These are phyloP conservation scores for Thereva unica DNA, from an alignment of 2,888 invertebrate genomes.

Conservation along the genomic window DNA sequence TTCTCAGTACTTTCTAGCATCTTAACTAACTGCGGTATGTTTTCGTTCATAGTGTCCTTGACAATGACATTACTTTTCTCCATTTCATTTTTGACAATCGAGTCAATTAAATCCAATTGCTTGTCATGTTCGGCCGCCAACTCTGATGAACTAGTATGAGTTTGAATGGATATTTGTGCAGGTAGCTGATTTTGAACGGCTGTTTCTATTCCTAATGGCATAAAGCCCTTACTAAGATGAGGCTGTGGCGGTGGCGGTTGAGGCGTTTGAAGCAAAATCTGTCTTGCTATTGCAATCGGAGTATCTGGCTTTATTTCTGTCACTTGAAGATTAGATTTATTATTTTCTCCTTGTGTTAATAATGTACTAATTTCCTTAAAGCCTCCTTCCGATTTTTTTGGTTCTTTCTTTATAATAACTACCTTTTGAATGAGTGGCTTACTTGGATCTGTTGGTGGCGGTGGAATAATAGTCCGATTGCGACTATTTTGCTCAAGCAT, in stretches of 20 bases:
- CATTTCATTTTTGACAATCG: constrained; percentile 56
- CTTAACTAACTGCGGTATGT: constrained; percentile 61
- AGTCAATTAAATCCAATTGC: constrained; percentile 57
- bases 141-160: constrained; percentile 54
- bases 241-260: constrained; percentile 40
- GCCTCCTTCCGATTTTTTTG: constrained; percentile 48
- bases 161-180: constrained; percentile 56
- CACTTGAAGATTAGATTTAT: constrained; percentile 45
- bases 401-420: constrained; percentile 16
- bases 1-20: constrained; percentile 58
- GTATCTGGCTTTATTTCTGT: constrained; percentile 39
- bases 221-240: constrained; percentile 53
- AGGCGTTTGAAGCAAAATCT: constrained; percentile 41
- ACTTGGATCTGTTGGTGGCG: constrained; percentile 37
- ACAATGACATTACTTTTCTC: constrained; percentile 47
- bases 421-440: constrained; percentile 42
- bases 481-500: constrained; percentile 13
- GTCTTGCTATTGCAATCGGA: not conserved
- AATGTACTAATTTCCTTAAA: constrained; percentile 47
- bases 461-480: not conserved
- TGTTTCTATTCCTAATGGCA: constrained; percentile 53
- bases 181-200: constrained; percentile 54
- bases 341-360: constrained; percentile 43
- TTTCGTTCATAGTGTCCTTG: constrained; percentile 49
- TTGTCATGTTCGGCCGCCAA: constrained; percentile 55